A percentile compares a stretch with the other conserved stretches of the same genome.
Evolutionary conservation across 2,113 vertebrate species (phyloP).

Genomic region (Castor canadensis): DNA sequence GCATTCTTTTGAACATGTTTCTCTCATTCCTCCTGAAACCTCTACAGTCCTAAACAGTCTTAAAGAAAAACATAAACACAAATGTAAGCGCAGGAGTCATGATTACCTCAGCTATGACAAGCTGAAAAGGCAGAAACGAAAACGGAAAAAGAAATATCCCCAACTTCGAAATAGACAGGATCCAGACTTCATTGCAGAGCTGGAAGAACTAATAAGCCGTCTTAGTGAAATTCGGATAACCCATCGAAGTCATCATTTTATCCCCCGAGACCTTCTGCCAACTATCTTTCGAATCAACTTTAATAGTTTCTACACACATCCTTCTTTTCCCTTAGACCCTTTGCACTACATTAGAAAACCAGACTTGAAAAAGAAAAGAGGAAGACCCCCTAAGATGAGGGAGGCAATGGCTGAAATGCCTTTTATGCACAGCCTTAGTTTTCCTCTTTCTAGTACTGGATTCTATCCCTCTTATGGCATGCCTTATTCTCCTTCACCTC

Average conservation of each 20-base stretch:
- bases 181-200: constrained; percentile 93
- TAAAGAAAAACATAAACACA: constrained; percentile 96
- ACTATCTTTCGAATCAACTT: constrained; percentile 94
- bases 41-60: constrained; percentile 85
- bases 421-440: constrained; percentile 96
- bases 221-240: constrained; percentile 94
- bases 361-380: constrained; percentile 92
- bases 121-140: constrained; percentile 94
- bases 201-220: constrained; percentile 93
- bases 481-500: constrained; percentile 94
- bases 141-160: constrained; percentile 97
- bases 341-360: constrained; percentile 94
- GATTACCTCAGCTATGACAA: constrained; percentile 92
- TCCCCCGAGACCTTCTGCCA: constrained; percentile 91
- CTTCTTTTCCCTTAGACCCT: constrained; percentile 90
- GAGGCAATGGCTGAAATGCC: constrained; percentile 97
- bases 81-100: constrained; percentile 92
- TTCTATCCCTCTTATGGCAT: constrained; percentile 98
- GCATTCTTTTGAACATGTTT: constrained; percentile 89
- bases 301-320: constrained; percentile 92
- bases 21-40: constrained; percentile 84
- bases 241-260: constrained; percentile 89
- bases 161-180: constrained; percentile 91
- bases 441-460: constrained; percentile 90
- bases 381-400: constrained; percentile 93